Evolutionary conservation across 1,140 invertebrate species (phyloP).

Genomic region (Copidosoma floridanum): DNA sequence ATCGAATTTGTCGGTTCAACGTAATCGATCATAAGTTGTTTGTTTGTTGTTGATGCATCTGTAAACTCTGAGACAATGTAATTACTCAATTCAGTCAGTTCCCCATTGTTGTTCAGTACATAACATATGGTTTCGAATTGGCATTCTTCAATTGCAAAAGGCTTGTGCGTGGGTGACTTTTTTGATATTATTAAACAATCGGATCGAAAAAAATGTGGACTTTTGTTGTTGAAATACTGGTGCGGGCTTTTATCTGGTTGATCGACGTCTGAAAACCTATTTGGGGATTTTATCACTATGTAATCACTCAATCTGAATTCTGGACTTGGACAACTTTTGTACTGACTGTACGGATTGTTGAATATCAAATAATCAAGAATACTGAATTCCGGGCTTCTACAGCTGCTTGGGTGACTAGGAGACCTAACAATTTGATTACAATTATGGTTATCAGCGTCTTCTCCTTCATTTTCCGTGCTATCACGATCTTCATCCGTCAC

Average conservation of each 20-base stretch:
- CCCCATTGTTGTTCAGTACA: too few relatives aligned
- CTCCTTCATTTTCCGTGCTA: neutral
- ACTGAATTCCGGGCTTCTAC: constrained; percentile 8
- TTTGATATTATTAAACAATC: constrained; percentile 3
- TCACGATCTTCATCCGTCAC: too few relatives aligned
- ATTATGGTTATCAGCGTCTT: neutral
- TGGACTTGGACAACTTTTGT: neutral
- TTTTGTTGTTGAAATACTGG: neutral
- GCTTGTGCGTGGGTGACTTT: too few relatives aligned
- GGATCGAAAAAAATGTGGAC: neutral
- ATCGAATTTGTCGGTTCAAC: too few relatives aligned
- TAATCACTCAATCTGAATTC: neutral
- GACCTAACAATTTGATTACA: too few relatives aligned
- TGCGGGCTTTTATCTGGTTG: neutral
- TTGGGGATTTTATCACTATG: neutral
- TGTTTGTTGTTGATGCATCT: too few relatives aligned
- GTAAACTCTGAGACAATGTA: too few relatives aligned
- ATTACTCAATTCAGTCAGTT: too few relatives aligned
- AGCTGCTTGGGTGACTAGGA: neutral
- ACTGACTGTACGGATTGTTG: neutral
- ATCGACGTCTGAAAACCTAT: neutral
- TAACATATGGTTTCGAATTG: too few relatives aligned
- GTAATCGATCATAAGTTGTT: too few relatives aligned
- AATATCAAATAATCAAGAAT: constrained; percentile 5
- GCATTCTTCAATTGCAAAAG: too few relatives aligned